Base-by-base conservation (phyloP, 2,888 invertebrate species). In the Tiphia femorata region DNA sequence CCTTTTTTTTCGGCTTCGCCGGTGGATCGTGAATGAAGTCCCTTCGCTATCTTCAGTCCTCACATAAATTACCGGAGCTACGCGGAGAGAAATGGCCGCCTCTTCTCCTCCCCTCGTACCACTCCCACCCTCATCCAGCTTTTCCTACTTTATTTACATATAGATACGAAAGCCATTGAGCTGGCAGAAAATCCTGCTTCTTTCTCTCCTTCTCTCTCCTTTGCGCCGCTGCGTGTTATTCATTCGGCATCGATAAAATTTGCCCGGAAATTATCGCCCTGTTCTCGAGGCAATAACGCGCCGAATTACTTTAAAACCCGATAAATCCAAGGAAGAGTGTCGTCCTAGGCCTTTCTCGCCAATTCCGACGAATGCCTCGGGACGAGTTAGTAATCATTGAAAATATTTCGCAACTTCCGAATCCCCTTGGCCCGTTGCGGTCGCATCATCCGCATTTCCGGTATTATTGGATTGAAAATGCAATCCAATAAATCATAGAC, bases 81-180 rank as follows among this genome's bases (percentile, higher is more conserved):
- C 71, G 58, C 61, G 58, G 65, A 70, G 71, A 70, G 68, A 70
- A 70, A 70, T 70, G 65, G 72, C 61, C 57, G 69, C 63, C 65
- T 58, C 59, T 62, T 43, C 42, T 48, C 69, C 72, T 70, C 64
- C 67, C 58, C 54, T 38, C 19, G n/a, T 57, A 17, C 46, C 38
- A 25, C 41, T 49, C 12, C 10, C 4, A n/a, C 33, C 33, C 33
- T 12, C 33, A 37, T 52, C 46, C 43, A 46, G 20, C 56, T 60
- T 66, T 65, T 67, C 61, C 64, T 65, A 53, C 69, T 74, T 75
- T 75, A 79, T 80, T 80, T 80, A 77, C 80, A 80, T 79, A 79
- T 76, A 79, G 79, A 79, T 80, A 78, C 76, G 76, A 73, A 72
- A 67, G 67, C 67, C 67, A 72, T 73, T 68, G 70, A 72, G 67